Evolutionary conservation across 2,888 invertebrate genomes (phyloP).

Genomic region (Crematogaster levior): DNA sequence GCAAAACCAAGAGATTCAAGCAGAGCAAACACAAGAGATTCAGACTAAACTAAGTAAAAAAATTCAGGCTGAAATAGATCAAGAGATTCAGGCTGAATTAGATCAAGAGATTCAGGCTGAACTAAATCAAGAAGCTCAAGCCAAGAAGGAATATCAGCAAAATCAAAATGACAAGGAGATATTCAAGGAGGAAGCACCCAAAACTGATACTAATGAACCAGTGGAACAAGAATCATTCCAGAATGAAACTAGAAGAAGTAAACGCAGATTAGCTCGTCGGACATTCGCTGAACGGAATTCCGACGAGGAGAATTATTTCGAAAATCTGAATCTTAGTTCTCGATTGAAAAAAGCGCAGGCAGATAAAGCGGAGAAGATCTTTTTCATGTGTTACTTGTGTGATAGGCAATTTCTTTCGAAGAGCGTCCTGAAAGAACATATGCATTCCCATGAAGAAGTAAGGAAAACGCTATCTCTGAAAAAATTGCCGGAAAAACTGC

Average conservation of each 20-base stretch:
- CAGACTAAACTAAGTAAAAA: background rate
- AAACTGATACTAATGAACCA: background rate
- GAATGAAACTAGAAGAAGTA: constrained; percentile 77
- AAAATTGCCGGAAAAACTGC: constrained; percentile 70
- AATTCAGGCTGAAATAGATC: background rate
- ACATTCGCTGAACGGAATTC: constrained; percentile 69
- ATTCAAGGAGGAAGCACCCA: background rate
- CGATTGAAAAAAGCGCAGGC: constrained; percentile 78
- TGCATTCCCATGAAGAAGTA: constrained; percentile 84
- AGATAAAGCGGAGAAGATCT: constrained; percentile 79
- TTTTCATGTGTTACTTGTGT: constrained; percentile 83
- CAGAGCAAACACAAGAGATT: background rate
- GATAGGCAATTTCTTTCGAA: constrained; percentile 83
- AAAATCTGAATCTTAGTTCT: constrained; percentile 83
- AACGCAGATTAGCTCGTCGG: constrained; percentile 73
- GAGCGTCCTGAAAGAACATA: constrained; percentile 82
- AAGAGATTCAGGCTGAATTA: background rate
- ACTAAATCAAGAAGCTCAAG: background rate
- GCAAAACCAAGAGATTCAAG: background rate
- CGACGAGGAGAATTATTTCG: constrained; percentile 83
- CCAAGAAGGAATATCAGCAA: constrained; percentile 3
- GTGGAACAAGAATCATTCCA: constrained; percentile 43
- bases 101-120: background rate
- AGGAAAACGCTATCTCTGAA: constrained; percentile 77
- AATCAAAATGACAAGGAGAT: background rate